Percentiles rank a stretch among this genome's conserved stretches.
phyloP scores from a whole-genome alignment of 1,140 invertebrate species.

The Hycleus phaleratus region DNA sequence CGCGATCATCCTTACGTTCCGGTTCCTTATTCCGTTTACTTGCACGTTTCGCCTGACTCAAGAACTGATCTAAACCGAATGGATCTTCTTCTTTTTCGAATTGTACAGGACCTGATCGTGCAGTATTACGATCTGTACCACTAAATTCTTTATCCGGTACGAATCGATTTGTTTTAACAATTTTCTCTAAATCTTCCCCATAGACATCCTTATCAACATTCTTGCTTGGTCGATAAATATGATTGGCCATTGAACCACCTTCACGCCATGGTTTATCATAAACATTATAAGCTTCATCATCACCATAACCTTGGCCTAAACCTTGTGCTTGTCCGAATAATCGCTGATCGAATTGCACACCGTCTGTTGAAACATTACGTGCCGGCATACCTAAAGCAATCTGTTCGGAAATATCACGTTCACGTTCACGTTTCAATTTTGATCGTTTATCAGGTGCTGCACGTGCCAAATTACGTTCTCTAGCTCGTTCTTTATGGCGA shows the following conservation, averaged over 20 bases:
- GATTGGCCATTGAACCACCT: slow-evolving; percentile 70
- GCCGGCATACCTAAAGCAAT: slow-evolving; percentile 95
- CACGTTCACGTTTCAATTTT: slow-evolving; percentile 81
- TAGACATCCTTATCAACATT: slow-evolving; percentile 87
- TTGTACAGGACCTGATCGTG: slow-evolving; percentile 90
- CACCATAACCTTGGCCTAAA: slow-evolving; percentile 86
- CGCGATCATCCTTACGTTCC: slow-evolving; percentile 32
- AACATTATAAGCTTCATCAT: slow-evolving; percentile 96
- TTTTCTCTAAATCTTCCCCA: slow-evolving; percentile 67
- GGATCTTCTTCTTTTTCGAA: slow-evolving; percentile 96
- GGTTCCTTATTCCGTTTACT: slow-evolving; percentile 47
- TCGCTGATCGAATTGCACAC: slow-evolving; percentile 91
- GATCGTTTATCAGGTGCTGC: slow-evolving; percentile 92
- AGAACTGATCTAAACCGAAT: slow-evolving; percentile 96
- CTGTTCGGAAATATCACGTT: slow-evolving; percentile 97
- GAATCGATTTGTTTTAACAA: slow-evolving; percentile 87
- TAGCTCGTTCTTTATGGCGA: slow-evolving; percentile 82
- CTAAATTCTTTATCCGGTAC: slow-evolving; percentile 95
- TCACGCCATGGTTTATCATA: slow-evolving; percentile 95
- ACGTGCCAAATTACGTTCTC: slow-evolving; percentile 86
- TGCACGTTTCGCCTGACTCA: slow-evolving; percentile 89
- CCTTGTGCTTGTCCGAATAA: slow-evolving; percentile 94
- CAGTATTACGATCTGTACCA: slow-evolving; percentile 68
- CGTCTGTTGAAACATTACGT: slow-evolving; percentile 62
- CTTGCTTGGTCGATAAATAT: slow-evolving; percentile 87